These are phyloP conservation scores for Pandion haliaetus DNA, from an alignment of 2,113 vertebrate species.

Conservation along the genomic window DNA sequence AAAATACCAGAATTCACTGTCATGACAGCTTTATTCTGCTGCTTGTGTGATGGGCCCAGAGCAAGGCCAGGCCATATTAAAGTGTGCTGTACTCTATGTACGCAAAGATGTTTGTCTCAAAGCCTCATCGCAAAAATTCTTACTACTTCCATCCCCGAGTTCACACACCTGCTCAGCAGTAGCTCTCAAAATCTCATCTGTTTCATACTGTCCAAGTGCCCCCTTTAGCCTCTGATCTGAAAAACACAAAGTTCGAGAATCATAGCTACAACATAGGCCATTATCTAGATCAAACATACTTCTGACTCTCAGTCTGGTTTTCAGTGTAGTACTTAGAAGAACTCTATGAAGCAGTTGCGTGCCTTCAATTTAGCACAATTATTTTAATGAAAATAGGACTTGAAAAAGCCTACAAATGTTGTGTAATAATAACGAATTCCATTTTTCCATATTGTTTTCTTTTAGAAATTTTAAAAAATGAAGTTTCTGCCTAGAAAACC, in stretches of 20 bases:
- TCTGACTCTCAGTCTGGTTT: too few species aligned
- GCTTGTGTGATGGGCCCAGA: background rate
- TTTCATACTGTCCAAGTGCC: slow-evolving; percentile 53
- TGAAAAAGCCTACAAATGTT: background rate
- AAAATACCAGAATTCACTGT: background rate
- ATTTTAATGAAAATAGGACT: background rate
- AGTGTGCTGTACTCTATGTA: background rate
- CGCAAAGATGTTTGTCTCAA: background rate
- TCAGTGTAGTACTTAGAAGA: background rate
- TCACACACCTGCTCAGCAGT: slow-evolving; percentile 73
- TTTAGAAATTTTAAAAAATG: background rate
- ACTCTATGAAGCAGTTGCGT: too few species aligned
- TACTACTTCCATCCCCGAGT: background rate
- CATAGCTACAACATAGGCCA: background rate
- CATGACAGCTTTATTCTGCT: background rate
- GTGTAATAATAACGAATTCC: background rate
- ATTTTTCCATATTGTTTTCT: background rate
- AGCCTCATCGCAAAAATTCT: background rate
- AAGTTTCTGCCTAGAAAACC: background rate
- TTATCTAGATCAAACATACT: too few species aligned
- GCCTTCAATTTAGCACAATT: background rate
- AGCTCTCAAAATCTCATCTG: slow-evolving; percentile 17
- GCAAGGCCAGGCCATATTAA: background rate
- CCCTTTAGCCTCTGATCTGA: slow-evolving; percentile 72
- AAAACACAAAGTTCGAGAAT: background rate